These are phyloP conservation scores for Imbricaverruca yamaguchii DNA, from an alignment of 2,888 invertebrate genomes.

Conservation along the genomic window DNA sequence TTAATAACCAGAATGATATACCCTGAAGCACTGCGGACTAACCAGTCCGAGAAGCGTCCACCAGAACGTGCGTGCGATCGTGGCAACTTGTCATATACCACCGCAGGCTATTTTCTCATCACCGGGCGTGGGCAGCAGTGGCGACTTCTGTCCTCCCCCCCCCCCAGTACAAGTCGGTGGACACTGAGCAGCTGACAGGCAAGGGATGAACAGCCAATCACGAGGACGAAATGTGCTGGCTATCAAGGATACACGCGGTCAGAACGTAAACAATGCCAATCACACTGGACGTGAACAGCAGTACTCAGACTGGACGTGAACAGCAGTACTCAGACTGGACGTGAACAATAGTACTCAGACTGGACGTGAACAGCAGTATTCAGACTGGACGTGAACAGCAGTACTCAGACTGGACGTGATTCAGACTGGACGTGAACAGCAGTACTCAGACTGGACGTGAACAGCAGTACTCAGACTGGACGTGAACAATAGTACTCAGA, in stretches of 20 bases:
- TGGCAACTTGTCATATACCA: no score
- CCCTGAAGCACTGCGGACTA: not conserved
- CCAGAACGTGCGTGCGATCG: not conserved
- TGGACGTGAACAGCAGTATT: not conserved
- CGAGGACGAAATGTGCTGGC: no score
- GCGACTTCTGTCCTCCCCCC: no score
- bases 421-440: not conserved
- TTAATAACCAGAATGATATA: not conserved
- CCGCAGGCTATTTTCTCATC: no score
- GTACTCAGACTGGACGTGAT: not conserved
- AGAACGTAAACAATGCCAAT: not conserved
- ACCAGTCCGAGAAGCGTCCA: not conserved
- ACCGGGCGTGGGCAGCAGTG: no score
- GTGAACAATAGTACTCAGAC: not conserved
- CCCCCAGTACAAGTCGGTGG: not conserved
- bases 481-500: slow-evolving; percentile 68
- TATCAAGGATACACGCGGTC: no score
- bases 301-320: not conserved
- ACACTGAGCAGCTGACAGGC: not conserved
- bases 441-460: slow-evolving; percentile 70
- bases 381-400: not conserved
- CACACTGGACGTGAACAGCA: not conserved
- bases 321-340: not conserved
- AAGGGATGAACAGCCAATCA: no score
- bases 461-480: slow-evolving; percentile 67